These are phyloP conservation scores for Cynopterus sphinx DNA, from an alignment of 2,797 vertebrate genomes.

Conservation along the genomic window DNA sequence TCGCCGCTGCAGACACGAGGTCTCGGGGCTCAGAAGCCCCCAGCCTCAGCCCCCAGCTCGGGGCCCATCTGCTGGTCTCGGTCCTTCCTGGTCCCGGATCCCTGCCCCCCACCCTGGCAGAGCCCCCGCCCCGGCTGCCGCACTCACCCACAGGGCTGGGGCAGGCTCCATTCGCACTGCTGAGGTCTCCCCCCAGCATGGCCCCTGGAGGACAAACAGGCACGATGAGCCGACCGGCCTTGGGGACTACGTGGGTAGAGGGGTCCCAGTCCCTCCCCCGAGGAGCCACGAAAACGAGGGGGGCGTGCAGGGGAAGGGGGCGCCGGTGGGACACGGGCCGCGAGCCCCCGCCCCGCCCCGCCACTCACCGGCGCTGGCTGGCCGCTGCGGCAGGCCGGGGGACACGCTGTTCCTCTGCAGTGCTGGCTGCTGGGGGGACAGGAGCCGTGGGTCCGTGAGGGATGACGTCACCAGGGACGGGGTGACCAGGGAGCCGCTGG, in stretches of 20 bases:
- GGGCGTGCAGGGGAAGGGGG: too few species aligned
- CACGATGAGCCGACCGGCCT: not conserved
- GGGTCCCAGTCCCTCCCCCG: too few species aligned
- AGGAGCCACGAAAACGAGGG: too few species aligned
- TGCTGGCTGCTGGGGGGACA: slow-evolving; percentile 94
- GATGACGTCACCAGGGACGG: slow-evolving; percentile 95
- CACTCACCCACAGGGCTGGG: slow-evolving; percentile 97
- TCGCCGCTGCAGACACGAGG: not conserved
- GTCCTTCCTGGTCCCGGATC: not conserved
- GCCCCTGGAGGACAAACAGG: slow-evolving; percentile 87
- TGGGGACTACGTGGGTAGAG: too few species aligned
- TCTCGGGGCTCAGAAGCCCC: not conserved
- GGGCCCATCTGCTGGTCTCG: not conserved
- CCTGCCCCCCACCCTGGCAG: not conserved
- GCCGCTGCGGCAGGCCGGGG: slow-evolving; percentile 95
- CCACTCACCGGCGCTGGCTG: slow-evolving; percentile 93
- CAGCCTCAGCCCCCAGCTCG: not conserved
- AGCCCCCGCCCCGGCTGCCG: not conserved
- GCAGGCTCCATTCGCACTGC: slow-evolving; percentile 94
- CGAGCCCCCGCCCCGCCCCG: too few species aligned
- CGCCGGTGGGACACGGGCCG: too few species aligned
- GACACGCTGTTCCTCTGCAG: slow-evolving; percentile 96
- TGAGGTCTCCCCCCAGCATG: slow-evolving; percentile 94
- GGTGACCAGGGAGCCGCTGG: slow-evolving; percentile 92
- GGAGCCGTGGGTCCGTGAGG: slow-evolving; percentile 95